Conservation (phyloP, 2,113 vertebrate species). For the Nannobrachium achirus region DNA sequence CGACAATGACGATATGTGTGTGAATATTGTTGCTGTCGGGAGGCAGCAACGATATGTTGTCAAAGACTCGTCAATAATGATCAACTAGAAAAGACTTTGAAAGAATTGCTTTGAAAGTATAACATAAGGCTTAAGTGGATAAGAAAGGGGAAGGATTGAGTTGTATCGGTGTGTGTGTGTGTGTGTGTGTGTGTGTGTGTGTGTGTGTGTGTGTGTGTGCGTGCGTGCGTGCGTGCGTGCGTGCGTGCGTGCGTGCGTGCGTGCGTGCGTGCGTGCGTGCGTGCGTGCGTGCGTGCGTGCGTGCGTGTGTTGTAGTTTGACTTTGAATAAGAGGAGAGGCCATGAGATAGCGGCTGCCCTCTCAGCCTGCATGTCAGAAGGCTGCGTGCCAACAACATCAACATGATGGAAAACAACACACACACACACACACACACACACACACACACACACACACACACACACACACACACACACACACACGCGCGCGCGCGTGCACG, state of each 20-base stretch:
- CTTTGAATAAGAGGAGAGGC: slow-evolving; percentile 49
- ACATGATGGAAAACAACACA: slow-evolving; percentile 56
- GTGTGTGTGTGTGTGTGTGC: slow-evolving; percentile 24
- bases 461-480: slow-evolving; percentile 6
- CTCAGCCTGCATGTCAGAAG: slow-evolving; percentile 56
- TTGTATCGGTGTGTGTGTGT: slow-evolving; percentile 16
- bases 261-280: slow-evolving; percentile 4
- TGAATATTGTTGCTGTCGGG: no score
- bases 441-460: not conserved
- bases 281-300: slow-evolving; percentile 34
- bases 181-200: slow-evolving; percentile 3
- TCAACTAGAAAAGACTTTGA: no score
- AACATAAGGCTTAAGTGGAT: no score
- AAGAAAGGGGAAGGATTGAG: no score
- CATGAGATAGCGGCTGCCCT: slow-evolving; percentile 37
- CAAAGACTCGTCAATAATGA: no score
- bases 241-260: not conserved
- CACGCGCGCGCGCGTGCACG: not conserved
- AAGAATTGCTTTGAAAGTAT: no score
- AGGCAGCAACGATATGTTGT: no score
- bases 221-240: not conserved
- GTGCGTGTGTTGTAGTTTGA: slow-evolving; percentile 42
- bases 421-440: slow-evolving; percentile 16
- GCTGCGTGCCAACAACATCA: slow-evolving; percentile 65
- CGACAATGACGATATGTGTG: no score